Evolutionary conservation across 2,888 invertebrate genomes (phyloP).

Genomic region (Pyrrhosoma nymphula): DNA sequence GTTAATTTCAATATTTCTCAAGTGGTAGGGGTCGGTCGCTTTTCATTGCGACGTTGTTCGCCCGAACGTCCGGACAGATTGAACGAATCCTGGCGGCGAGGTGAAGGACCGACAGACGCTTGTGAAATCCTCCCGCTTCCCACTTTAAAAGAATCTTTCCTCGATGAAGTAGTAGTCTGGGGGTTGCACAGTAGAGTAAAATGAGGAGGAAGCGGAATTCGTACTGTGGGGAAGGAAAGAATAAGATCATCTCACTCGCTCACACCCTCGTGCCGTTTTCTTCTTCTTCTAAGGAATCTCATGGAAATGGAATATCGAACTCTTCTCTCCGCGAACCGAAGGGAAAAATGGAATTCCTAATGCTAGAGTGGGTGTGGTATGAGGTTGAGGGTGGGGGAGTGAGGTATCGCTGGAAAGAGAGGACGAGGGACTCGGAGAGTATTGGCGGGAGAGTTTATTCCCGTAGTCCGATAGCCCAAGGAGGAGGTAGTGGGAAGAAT

Average conservation of each 20-base stretch:
- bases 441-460: slow-evolving; percentile 11
- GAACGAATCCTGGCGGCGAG: background rate
- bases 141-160: background rate
- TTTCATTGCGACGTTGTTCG: background rate
- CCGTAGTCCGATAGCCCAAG: slow-evolving; percentile 42
- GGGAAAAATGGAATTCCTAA: slow-evolving; percentile 66
- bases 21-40: background rate
- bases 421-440: background rate
- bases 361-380: slow-evolving; percentile 52
- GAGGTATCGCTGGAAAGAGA: background rate
- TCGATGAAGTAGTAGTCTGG: background rate
- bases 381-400: background rate
- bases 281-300: slow-evolving; percentile 38
- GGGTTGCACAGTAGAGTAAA: background rate
- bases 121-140: background rate
- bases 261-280: background rate
- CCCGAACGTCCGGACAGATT: background rate
- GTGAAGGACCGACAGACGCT: background rate
- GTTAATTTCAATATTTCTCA: background rate
- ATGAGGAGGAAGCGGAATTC: background rate
- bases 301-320: slow-evolving; percentile 61
- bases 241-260: slow-evolving; percentile 41
- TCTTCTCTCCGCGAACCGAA: background rate
- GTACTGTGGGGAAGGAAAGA: slow-evolving; percentile 3
- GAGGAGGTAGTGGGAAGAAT: background rate